These are phyloP conservation scores for Fistularia tabacaria DNA, from an alignment of 2,797 vertebrate species.

Conservation along the genomic window DNA sequence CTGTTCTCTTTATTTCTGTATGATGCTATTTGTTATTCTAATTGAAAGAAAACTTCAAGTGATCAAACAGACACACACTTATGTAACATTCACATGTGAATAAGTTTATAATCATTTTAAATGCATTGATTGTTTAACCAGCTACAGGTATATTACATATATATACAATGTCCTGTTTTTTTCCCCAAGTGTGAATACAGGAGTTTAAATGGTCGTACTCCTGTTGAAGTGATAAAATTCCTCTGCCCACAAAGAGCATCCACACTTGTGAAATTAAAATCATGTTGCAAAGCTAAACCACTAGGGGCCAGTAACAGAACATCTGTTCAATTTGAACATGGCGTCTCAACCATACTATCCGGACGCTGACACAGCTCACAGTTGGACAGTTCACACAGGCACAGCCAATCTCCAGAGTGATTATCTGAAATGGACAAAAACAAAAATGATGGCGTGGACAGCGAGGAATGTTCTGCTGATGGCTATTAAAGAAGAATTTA, in stretches of 20 bases:
- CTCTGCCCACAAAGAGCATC: no score
- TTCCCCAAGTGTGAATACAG: background rate
- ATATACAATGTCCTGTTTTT: no score
- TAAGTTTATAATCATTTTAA: no score
- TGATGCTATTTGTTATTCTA: no score
- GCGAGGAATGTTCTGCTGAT: conserved; percentile 27
- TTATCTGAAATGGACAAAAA: conserved; percentile 37
- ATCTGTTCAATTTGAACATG: conserved; percentile 18
- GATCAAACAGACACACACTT: no score
- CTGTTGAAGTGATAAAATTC: background rate
- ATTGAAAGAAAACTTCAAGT: no score
- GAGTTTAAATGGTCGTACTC: background rate
- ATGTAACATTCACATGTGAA: no score
- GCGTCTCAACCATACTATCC: background rate
- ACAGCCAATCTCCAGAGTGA: conserved; percentile 31
- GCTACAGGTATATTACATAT: no score
- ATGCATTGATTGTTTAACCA: no score
- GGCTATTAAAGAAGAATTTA: conserved; percentile 32
- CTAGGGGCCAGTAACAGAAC: conserved; percentile 67
- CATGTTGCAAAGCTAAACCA: conserved; percentile 37
- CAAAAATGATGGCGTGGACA: background rate
- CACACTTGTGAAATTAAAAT: conserved; percentile 1
- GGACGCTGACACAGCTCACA: conserved; percentile 18
- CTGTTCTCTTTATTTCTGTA: no score
- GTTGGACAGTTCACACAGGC: conserved; percentile 31